Conservation (phyloP, 2,797 vertebrate genomes). For the Poecile montanus region DNA sequence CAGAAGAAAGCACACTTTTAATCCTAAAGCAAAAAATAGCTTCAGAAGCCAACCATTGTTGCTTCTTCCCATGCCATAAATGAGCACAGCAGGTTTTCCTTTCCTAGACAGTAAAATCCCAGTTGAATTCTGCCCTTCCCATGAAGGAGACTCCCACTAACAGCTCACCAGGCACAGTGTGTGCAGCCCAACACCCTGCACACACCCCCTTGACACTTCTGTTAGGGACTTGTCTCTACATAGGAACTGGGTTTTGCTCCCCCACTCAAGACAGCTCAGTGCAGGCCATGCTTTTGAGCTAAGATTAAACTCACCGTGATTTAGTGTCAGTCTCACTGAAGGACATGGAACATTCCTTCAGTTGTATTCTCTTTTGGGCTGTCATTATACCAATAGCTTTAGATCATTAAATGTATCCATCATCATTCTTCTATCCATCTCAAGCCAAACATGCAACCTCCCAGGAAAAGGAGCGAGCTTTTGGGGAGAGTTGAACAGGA, state of each 20-base stretch:
- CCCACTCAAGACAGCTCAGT: background rate
- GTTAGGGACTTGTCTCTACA: background rate
- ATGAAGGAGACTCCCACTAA: background rate
- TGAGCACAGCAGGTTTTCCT: background rate
- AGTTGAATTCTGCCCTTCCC: background rate
- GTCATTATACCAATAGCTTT: background rate
- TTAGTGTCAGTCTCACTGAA: background rate
- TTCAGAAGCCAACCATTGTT: background rate
- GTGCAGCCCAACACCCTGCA: background rate
- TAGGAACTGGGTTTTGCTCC: background rate
- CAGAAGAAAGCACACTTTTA: background rate
- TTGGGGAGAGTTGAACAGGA: background rate
- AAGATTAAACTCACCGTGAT: background rate
- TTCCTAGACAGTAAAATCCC: background rate
- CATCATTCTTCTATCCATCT: background rate
- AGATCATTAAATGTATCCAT: background rate
- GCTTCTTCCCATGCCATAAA: background rate
- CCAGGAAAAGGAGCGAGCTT: background rate
- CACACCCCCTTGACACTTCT: background rate
- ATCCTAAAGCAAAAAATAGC: background rate
- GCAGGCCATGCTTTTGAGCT: background rate
- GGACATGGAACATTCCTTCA: background rate
- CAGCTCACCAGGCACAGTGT: fast-evolving
- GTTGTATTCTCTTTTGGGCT: background rate
- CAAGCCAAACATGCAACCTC: background rate